phyloP scores from a whole-genome alignment of 2,888 invertebrate genomes.

The Chesias legatella region DNA sequence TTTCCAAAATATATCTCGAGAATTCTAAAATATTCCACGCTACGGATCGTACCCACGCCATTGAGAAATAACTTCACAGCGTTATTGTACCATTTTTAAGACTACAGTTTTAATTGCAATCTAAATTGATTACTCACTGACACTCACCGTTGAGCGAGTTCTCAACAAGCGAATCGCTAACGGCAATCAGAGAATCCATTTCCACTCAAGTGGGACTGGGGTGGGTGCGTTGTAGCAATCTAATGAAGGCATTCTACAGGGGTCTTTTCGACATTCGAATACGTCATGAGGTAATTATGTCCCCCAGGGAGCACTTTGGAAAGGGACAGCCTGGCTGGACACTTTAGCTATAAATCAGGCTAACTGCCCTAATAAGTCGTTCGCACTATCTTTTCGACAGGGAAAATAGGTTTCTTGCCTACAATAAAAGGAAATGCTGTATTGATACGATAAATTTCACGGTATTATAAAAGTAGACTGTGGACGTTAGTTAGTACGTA shows the following conservation, averaged over 20 bases:
- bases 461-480: too few relatives aligned
- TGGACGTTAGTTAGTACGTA: too few relatives aligned
- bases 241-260: slow-evolving; percentile 50
- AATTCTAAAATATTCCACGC: slow-evolving; percentile 22
- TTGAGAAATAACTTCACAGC: slow-evolving; percentile 11
- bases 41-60: not conserved
- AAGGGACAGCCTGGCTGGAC: slow-evolving; percentile 36
- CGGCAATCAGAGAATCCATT: slow-evolving; percentile 20
- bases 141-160: slow-evolving; percentile 13
- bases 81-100: slow-evolving; percentile 27
- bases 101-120: slow-evolving; percentile 9
- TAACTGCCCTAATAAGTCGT: slow-evolving; percentile 48
- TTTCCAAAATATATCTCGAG: slow-evolving; percentile 32
- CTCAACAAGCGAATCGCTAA: slow-evolving; percentile 14
- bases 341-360: slow-evolving; percentile 58
- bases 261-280: slow-evolving; percentile 41
- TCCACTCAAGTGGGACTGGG: slow-evolving; percentile 29
- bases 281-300: slow-evolving; percentile 48
- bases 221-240: slow-evolving; percentile 45
- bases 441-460: too few relatives aligned
- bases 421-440: slow-evolving; percentile 10
- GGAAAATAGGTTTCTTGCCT: slow-evolving; percentile 18
- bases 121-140: slow-evolving; percentile 11
- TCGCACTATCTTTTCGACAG: slow-evolving; percentile 36
- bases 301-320: slow-evolving; percentile 47